Percentiles rank a stretch among this genome's conserved stretches.
These are phyloP conservation scores for Scopus umbretta DNA, from an alignment of 2,113 vertebrate species.

Conservation along the genomic window DNA sequence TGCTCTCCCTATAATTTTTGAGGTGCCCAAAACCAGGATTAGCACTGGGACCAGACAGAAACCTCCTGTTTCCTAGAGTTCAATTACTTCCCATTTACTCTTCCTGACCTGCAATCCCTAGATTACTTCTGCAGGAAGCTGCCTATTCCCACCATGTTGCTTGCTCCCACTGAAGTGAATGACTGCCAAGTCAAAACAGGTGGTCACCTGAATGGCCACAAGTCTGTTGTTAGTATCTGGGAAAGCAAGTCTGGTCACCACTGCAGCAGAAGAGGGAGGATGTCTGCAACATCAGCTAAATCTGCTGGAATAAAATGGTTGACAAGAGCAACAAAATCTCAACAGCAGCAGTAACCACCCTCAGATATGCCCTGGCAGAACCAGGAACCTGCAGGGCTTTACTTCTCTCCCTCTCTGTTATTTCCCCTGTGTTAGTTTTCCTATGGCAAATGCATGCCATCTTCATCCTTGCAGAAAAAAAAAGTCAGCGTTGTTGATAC, in stretches of 20 bases:
- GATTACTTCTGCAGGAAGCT: background rate
- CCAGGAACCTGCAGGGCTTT: background rate
- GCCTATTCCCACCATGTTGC: background rate
- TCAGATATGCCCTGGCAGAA: background rate
- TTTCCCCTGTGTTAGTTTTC: background rate
- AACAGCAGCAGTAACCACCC: background rate
- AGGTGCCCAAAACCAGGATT: background rate
- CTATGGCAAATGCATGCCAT: background rate
- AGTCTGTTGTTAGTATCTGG: background rate
- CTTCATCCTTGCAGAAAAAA: background rate
- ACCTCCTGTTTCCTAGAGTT: background rate
- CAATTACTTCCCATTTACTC: background rate
- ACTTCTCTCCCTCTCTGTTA: background rate
- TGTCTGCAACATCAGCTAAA: background rate
- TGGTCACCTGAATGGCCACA: background rate
- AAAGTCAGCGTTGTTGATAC: background rate
- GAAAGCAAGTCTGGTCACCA: background rate
- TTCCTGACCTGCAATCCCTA: background rate
- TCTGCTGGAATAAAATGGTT: background rate
- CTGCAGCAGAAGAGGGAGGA: background rate
- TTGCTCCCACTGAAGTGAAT: background rate
- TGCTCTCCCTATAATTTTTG: background rate
- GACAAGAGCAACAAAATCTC: background rate
- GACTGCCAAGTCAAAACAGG: background rate
- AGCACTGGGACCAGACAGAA: background rate